These are phyloP conservation scores for Agrilus mali DNA, from an alignment of 2,888 invertebrate species.

Conservation along the genomic window DNA sequence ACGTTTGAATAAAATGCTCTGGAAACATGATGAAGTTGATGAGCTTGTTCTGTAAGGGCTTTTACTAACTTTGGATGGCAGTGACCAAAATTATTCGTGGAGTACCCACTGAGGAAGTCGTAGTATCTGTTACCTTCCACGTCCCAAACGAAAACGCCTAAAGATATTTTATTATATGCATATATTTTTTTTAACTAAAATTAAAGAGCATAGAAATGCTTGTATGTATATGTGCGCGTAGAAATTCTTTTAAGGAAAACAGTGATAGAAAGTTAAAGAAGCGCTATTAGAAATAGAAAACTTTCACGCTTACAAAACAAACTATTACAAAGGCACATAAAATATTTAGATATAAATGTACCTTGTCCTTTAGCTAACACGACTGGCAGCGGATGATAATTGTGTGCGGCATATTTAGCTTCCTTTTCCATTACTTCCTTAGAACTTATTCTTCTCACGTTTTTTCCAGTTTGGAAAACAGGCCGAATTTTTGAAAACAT, in stretches of 20 bases:
- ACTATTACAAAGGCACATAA: no score
- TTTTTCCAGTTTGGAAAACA: conserved; percentile 4
- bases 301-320: no score
- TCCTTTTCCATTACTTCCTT: conserved; percentile 60
- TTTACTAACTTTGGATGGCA: conserved; percentile 60
- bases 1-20: conserved; percentile 61
- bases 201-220: no score
- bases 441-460: conserved; percentile 14
- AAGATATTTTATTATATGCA: neutral
- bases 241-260: no score
- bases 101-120: conserved; percentile 71
- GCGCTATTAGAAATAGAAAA: no score
- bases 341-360: conserved; percentile 24
- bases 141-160: conserved; percentile 69
- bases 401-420: conserved; percentile 84
- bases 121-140: conserved; percentile 64
- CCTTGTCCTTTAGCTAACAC: conserved; percentile 81
- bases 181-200: no score
- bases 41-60: conserved; percentile 44
- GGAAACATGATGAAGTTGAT: conserved; percentile 56
- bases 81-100: conserved; percentile 72
- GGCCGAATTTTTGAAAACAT: conserved; percentile 9
- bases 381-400: conserved; percentile 91
- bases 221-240: no score
- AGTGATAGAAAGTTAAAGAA: no score